These are phyloP conservation scores for Elysia crispata DNA, from an alignment of 2,888 invertebrate species.

Conservation along the genomic window DNA sequence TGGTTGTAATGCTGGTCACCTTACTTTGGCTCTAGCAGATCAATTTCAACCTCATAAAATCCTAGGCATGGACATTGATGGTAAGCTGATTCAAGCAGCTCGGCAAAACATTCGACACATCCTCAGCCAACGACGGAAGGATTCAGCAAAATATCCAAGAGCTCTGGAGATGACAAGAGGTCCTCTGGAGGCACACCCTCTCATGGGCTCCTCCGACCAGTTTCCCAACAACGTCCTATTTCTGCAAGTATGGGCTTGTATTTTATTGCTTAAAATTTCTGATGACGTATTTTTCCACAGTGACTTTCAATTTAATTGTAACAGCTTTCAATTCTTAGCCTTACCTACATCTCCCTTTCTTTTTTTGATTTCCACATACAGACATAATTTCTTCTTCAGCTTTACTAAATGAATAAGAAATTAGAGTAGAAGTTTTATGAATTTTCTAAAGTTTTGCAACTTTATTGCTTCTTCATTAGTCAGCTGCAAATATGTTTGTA, in stretches of 20 bases:
- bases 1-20: conserved; percentile 97
- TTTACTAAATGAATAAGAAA: no score
- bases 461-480: no score
- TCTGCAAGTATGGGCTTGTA: conserved; percentile 83
- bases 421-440: no score
- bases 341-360: no score
- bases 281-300: no score
- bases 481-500: no score
- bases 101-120: conserved; percentile 86
- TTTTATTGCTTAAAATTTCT: not conserved
- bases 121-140: conserved; percentile 71
- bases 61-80: conserved; percentile 95
- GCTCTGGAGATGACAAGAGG: conserved; percentile 93
- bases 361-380: no score
- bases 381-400: no score
- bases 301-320: no score
- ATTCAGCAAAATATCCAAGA: conserved; percentile 84
- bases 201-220: conserved; percentile 62
- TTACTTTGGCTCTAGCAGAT: conserved; percentile 92
- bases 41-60: conserved; percentile 91
- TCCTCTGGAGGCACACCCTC: conserved; percentile 81
- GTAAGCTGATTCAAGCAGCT: conserved; percentile 87
- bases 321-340: no score
- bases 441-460: no score
- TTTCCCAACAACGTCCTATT: conserved; percentile 95